Base-by-base conservation (phyloP, 1,140 invertebrate species). In the Drosophila oshimai region DNA sequence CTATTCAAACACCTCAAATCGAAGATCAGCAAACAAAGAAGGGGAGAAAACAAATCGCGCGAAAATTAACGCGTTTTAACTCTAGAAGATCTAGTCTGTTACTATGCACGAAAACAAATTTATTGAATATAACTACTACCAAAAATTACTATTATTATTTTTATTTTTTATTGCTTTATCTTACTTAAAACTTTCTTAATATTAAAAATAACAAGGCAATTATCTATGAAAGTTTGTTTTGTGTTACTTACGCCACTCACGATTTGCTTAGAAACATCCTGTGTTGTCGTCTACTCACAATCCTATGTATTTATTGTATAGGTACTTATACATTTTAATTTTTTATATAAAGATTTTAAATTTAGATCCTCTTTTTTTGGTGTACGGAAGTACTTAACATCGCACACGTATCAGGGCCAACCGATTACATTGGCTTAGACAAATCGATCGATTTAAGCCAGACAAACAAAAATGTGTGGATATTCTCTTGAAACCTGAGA, bases 41-140 rank as follows among this genome's bases (percentile, higher is more conserved):
- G 17, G 17, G 45, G 51, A 78, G 47, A 50, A 86, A 79, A 80
- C 58, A 86, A 86, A 75, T 58, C 13, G 55, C 47, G 75, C 71
- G 44, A 75, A 79, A 86, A 68, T 68, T 74, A 71, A 74, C 65
- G 46, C 60, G 6, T 71, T 51, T 61, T 13, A 58, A 61, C 28
- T 10, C 44, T 29, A 55, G 34, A 70, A 73, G 53, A 61, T 44
- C 24, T 54, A 28, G 36, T 80, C 10, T 41, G 15, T 17, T 7
- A 13, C 13, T 13, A 54, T 10, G 3, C 2, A 15, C 4, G 4
- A 4, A 5, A 4, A 3, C 3, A n/a, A 12, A n/a, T n/a, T 9
- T 5, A 2, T 15, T 5, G 2, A 13, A 4, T n/a, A n/a, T n/a
- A n/a, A n/a, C n/a, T n/a, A n/a, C n/a, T n/a, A n/a, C n/a, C n/a